These are phyloP conservation scores for Limnephilus rhombicus DNA, from an alignment of 2,888 invertebrate genomes.

Conservation along the genomic window DNA sequence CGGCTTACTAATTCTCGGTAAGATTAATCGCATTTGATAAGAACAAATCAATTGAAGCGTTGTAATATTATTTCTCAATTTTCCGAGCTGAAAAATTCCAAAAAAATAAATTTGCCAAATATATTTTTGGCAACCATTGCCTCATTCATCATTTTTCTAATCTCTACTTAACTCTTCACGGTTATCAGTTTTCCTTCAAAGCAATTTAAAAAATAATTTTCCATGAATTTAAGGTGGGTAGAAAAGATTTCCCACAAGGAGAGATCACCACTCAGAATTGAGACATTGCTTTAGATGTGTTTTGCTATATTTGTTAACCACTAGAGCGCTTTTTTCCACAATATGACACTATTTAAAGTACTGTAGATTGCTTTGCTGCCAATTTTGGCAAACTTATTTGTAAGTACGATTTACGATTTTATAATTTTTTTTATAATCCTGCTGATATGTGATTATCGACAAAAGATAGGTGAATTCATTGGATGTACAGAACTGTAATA, in stretches of 20 bases:
- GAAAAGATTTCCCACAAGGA: not conserved
- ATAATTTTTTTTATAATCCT: too few relatives aligned
- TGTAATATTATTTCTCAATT: slow-evolving; percentile 13
- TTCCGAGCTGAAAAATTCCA: not conserved
- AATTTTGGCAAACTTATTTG: too few relatives aligned
- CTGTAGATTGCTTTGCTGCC: too few relatives aligned
- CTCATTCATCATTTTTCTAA: slow-evolving; percentile 1
- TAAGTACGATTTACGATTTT: too few relatives aligned
- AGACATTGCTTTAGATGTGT: too few relatives aligned
- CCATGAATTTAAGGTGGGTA: not conserved
- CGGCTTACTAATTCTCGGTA: slow-evolving; percentile 15
- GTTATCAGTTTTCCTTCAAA: not conserved
- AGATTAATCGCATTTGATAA: slow-evolving; percentile 30
- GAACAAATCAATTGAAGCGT: slow-evolving; percentile 21
- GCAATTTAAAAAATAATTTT: not conserved
- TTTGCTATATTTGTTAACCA: too few relatives aligned
- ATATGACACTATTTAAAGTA: too few relatives aligned
- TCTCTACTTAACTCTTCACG: not conserved
- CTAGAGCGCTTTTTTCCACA: too few relatives aligned
- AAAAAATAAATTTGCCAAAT: not conserved
- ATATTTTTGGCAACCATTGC: not conserved
- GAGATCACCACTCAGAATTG: not conserved
- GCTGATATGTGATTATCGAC: too few relatives aligned
- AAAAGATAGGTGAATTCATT: too few relatives aligned
- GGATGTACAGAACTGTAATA: too few relatives aligned